These are phyloP conservation scores for Exocentrus adspersus DNA, from an alignment of 2,888 invertebrate genomes.

Conservation along the genomic window DNA sequence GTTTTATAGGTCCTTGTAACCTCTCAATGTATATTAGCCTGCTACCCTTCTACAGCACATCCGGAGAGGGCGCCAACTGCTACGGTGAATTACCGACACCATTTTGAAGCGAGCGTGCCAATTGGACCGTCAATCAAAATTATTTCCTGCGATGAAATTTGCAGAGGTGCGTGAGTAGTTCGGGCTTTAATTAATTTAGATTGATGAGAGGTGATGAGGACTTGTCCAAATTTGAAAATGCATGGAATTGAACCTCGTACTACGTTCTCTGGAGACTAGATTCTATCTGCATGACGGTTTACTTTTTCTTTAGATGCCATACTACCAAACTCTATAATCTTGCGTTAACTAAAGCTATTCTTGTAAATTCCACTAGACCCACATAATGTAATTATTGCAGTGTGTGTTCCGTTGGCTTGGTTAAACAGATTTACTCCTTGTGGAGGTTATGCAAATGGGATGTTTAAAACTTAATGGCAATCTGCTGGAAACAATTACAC, in stretches of 20 bases:
- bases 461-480: constrained; percentile 28
- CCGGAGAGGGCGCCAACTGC: not conserved
- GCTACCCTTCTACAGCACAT: too few species aligned
- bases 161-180: constrained; percentile 14
- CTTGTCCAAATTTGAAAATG: too few species aligned
- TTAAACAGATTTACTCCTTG: not conserved
- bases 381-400: not conserved
- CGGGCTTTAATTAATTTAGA: constrained; percentile 28
- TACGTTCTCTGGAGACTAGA: too few species aligned
- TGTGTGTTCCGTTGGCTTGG: not conserved
- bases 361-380: not conserved
- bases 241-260: too few species aligned
- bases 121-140: constrained; percentile 37
- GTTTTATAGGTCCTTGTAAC: too few species aligned
- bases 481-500: constrained; percentile 28
- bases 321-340: too few species aligned
- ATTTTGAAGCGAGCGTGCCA: constrained; percentile 19
- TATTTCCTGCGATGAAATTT: constrained; percentile 30
- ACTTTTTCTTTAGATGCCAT: too few species aligned
- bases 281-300: too few species aligned
- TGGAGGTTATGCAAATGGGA: constrained; percentile 15
- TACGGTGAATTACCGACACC: constrained; percentile 10
- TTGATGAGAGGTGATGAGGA: constrained; percentile 23
- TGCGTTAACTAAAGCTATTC: too few species aligned
- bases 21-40: too few species aligned